Evolutionary conservation across 2,888 invertebrate species (phyloP).

Genomic region (Hydraecia micacea): DNA sequence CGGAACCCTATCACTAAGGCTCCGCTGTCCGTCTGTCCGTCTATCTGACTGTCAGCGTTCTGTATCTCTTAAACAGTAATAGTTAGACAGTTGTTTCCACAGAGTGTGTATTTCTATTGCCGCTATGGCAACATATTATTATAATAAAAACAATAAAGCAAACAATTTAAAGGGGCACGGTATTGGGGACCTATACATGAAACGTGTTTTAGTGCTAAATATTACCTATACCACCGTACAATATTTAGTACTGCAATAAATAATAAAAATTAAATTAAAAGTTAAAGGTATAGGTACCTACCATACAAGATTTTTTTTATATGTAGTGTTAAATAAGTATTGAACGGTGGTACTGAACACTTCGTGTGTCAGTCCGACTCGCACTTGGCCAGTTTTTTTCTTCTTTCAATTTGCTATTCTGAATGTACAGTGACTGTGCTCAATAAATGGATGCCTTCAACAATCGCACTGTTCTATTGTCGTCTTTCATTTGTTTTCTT

Average conservation of each 20-base stretch:
- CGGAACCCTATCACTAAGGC: neutral
- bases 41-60: neutral
- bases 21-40: neutral
- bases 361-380: neutral
- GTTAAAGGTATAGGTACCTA: too few species aligned
- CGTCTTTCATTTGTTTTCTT: slow-evolving; percentile 31
- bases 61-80: neutral
- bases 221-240: too few species aligned
- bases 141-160: too few species aligned
- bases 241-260: too few species aligned
- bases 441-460: slow-evolving; percentile 35
- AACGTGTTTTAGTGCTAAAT: too few species aligned
- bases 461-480: slow-evolving; percentile 21
- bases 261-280: too few species aligned
- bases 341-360: too few species aligned
- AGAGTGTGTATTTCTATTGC: too few species aligned
- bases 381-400: neutral
- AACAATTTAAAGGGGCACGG: too few species aligned
- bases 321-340: neutral
- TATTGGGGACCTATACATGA: too few species aligned
- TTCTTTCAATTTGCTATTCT: slow-evolving; percentile 25
- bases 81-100: neutral
- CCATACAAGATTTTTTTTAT: too few species aligned
- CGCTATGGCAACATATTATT: too few species aligned
- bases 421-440: slow-evolving; percentile 3